Evolutionary conservation across 2,797 vertebrate species (phyloP), one percentile per base, ranked within the genome.

Genomic region (Pempheris klunzingeri): DNA sequence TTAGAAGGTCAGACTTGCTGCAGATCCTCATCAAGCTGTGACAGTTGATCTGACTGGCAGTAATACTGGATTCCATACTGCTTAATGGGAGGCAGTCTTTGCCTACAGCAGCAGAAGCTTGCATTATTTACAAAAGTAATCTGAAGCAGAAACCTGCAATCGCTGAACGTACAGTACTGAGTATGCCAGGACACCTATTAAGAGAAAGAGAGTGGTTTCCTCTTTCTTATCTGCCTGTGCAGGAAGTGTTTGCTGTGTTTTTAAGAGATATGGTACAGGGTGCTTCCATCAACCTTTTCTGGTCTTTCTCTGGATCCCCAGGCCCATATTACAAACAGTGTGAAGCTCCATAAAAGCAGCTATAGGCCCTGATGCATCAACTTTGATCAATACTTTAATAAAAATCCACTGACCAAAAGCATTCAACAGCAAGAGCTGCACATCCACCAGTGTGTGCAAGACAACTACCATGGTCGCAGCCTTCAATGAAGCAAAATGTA

Each of bases 1-100:
- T 88, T 80, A 86, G 82, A 87, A 89, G 93, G 90, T 92, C 91
- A 90, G 68, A 76, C 77, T 41, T 82, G 59, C 85, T 75, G 76
- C 64, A 73, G 75, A 86, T 81, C 75, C 77, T 84, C 77, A 71
- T 88, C 88, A 88, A 74, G 67, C 88, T 89, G 86, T 69, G 84
- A 84, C 67, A 66, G 76, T 18, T 82, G 69, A 91, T 83, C 58
- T 82, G 78, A 74, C 65, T 62, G 69, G 50, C 66, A 77, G 77
- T 64, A n/a, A 72, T 24, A 47, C 57, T 28, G 68, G 46, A 83
- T 62, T 69, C 10, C 28, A 38, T 32, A 39, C 26, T 7, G 54
- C 55, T 72, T 71, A 82, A 71, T 34, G 20, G 41, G 60, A 83
- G 71, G 57, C n/a, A 41, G 60, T 24, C 20, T 74, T 82, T 68